A percentile compares a stretch with the other conserved stretches of the same genome.
These are phyloP conservation scores for Euwallacea fornicatus DNA, from an alignment of 1,140 invertebrate species.

Conservation along the genomic window DNA sequence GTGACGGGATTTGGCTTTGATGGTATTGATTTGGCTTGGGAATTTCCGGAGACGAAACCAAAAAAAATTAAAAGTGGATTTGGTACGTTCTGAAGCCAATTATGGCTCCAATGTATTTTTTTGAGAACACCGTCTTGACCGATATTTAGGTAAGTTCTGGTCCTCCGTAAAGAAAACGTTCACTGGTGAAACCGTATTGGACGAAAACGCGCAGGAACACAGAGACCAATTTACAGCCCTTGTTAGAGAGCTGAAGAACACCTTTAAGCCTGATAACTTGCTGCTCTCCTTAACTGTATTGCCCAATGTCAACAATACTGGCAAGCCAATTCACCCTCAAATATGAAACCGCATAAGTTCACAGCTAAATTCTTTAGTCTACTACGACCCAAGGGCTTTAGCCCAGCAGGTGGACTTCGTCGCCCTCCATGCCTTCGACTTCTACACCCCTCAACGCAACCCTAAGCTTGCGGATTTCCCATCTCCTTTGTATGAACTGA, in stretches of 20 bases:
- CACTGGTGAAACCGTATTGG: conserved; percentile 67
- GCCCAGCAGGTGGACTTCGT: conserved; percentile 76
- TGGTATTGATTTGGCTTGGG: conserved; percentile 83
- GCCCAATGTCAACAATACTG: conserved; percentile 74
- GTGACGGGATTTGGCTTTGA: conserved; percentile 78
- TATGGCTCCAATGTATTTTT: neutral
- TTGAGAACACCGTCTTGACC: neutral
- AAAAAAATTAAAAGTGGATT: conserved; percentile 60
- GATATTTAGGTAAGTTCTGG: conserved; percentile 59
- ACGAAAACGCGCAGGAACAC: conserved; percentile 76
- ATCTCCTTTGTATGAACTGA: conserved; percentile 70
- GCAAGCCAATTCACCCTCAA: conserved; percentile 54
- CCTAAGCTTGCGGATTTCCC: conserved; percentile 75
- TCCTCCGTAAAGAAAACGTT: conserved; percentile 75
- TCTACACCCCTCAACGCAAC: conserved; percentile 71
- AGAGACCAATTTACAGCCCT: conserved; percentile 73
- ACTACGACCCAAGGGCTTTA: conserved; percentile 74
- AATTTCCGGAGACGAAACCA: conserved; percentile 77
- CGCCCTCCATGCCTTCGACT: conserved; percentile 78
- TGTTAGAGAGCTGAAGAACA: conserved; percentile 72
- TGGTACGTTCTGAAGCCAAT: conserved; percentile 9
- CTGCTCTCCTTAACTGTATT: conserved; percentile 69
- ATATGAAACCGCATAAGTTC: neutral
- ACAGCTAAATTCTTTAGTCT: conserved; percentile 59
- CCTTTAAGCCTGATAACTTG: conserved; percentile 64